Evolutionary conservation across 2,797 vertebrate species (phyloP), one percentile per base, ranked within the genome.

Genomic region (Dryobates pubescens): DNA sequence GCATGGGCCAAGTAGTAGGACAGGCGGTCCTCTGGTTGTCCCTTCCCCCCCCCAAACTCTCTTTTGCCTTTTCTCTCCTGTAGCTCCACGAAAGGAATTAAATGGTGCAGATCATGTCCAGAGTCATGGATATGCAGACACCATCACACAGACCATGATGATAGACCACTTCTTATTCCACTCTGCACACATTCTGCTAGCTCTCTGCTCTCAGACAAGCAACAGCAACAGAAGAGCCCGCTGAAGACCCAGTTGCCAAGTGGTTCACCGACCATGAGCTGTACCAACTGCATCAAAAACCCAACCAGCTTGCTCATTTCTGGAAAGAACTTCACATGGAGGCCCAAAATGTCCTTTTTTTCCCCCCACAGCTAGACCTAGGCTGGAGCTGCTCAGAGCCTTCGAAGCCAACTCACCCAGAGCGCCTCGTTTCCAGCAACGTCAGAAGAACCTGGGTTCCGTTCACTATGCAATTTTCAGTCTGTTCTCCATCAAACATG

Each of bases 401-500:
- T 41, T 7, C 4, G 22, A 64, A 4, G 74, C 62, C 5, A 5
- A 97, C 98, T 98, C 95, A 99, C 99, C 99, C 98, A 38, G 98
- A 97, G 97, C 99, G 98, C 97, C 99, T 97, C 6, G 98, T 98
- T 95, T 99, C 99, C 97, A 99, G 96, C 97, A 99, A 96, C 7
- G 99, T 99, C 91, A 99, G 98, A 89, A 99, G 97, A 97, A 99
- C 99, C 97, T 99, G 99, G 32, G 98, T 99, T 89, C 99, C 99
- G 3, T 98, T 99, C 90, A 99, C 98, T 7, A 99, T 97, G 97
- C 99, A 99, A 62, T 97, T 98, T 93, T 99, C 99, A 0, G 97
- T 99, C 96, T 96, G 98, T 43, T 98, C 98, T 3, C 98, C 98
- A 59, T 99, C 98, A 82, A 99, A 99, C 99, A 99, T 99, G 93